Conservation (phyloP, 2,797 vertebrate genomes). For the Hyperoplus immaculatus region DNA sequence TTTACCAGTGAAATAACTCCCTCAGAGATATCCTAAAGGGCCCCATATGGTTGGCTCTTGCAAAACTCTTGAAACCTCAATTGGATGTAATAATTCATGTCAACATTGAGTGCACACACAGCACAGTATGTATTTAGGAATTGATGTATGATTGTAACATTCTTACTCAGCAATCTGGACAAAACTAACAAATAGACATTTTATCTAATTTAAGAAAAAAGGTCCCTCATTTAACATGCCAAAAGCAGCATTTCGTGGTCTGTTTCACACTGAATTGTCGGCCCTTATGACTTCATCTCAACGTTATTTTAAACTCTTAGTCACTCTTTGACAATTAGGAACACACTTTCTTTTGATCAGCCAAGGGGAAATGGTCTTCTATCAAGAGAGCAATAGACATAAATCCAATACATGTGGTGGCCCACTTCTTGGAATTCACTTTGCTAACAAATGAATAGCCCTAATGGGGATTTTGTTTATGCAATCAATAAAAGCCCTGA, state of each 20-base stretch:
- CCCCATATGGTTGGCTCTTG: constrained; percentile 49
- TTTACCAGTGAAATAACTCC: constrained; percentile 44
- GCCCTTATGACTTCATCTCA: constrained; percentile 67
- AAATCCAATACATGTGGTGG: constrained; percentile 52
- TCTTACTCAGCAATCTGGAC: constrained; percentile 65
- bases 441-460: constrained; percentile 15
- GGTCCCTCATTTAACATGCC: constrained; percentile 53
- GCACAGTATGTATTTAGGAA: constrained; percentile 56
- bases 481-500: constrained; percentile 7
- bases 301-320: constrained; percentile 68
- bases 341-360: constrained; percentile 52
- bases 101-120: constrained; percentile 51
- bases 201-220: constrained; percentile 65
- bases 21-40: constrained; percentile 37
- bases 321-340: constrained; percentile 58
- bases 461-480: constrained; percentile 11
- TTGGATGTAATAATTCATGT: constrained; percentile 63
- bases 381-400: constrained; percentile 39
- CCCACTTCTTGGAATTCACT: constrained; percentile 22
- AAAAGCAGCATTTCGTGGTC: constrained; percentile 56
- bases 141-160: constrained; percentile 56
- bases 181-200: constrained; percentile 55
- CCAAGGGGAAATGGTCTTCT: constrained; percentile 34
- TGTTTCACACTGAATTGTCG: constrained; percentile 57
- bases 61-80: constrained; percentile 57